These are phyloP conservation scores for Xestobium rufovillosum DNA, from an alignment of 2,888 invertebrate genomes.

Conservation along the genomic window DNA sequence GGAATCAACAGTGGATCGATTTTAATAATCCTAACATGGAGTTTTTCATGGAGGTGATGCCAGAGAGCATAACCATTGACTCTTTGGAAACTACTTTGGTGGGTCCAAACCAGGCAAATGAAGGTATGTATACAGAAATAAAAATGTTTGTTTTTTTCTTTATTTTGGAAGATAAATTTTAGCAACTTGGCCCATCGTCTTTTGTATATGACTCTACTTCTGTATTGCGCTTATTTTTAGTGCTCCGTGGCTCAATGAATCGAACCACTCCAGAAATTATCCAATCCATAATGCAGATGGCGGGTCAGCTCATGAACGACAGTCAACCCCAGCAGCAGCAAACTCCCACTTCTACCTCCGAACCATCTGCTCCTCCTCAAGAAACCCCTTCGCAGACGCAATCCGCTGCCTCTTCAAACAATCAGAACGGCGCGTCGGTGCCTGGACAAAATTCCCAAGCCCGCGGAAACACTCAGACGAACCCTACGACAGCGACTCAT, in stretches of 20 bases:
- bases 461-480: slow-evolving; percentile 58
- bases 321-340: slow-evolving; percentile 20
- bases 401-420: slow-evolving; percentile 5
- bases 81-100: slow-evolving; percentile 36
- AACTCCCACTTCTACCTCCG: slow-evolving; percentile 16
- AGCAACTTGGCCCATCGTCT: no score
- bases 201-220: no score
- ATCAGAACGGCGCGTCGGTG: slow-evolving; percentile 17
- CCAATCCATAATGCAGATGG: slow-evolving; percentile 50
- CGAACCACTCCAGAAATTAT: slow-evolving; percentile 47
- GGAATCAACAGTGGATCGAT: slow-evolving; percentile 17
- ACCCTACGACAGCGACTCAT: slow-evolving; percentile 64
- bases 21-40: slow-evolving; percentile 45
- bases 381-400: background rate
- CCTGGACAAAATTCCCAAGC: slow-evolving; percentile 45
- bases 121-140: slow-evolving; percentile 24
- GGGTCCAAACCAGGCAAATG: slow-evolving; percentile 33
- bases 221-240: slow-evolving; percentile 25
- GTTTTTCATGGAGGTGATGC: slow-evolving; percentile 54
- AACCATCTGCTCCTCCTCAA: slow-evolving; percentile 12
- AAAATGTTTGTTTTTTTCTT: slow-evolving; percentile 8
- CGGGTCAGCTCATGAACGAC: slow-evolving; percentile 42
- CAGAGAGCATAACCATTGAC: slow-evolving; percentile 38
- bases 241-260: slow-evolving; percentile 41
- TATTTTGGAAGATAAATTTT: no score